A percentile compares a stretch with the other conserved stretches of the same genome.
Conservation (phyloP, 2,888 invertebrate genomes). For the Stictocephala bisonia region DNA sequence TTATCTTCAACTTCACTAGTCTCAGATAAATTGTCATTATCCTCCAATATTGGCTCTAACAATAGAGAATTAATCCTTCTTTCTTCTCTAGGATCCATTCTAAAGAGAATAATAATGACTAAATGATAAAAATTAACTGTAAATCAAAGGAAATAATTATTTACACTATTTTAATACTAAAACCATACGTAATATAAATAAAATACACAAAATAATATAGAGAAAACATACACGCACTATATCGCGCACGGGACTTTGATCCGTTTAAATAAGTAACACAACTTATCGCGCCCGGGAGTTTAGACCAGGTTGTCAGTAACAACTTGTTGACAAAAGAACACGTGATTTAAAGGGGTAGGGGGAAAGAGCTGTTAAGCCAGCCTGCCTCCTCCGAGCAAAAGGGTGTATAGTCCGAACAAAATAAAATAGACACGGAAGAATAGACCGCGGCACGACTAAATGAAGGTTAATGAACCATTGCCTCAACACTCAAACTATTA, state of each 20-base stretch:
- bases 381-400: neutral
- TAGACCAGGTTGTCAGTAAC: constrained; percentile 2
- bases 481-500: too few relatives aligned
- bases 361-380: neutral
- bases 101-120: too few relatives aligned
- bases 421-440: constrained; percentile 3
- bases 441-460: neutral
- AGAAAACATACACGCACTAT: neutral
- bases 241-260: neutral
- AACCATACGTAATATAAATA: neutral
- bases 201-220: too few relatives aligned
- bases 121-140: too few relatives aligned
- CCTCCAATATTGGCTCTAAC: neutral
- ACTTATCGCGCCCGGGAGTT: neutral
- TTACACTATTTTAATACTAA: too few relatives aligned
- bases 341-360: neutral
- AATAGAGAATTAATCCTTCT: neutral
- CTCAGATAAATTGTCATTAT: neutral
- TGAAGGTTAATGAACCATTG: constrained; percentile 7
- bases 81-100: neutral
- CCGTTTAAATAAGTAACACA: neutral
- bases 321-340: neutral
- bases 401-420: neutral
- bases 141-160: too few relatives aligned
- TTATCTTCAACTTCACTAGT: neutral